phyloP scores from a whole-genome alignment of 2,113 vertebrate genomes.

The Myrmophylax atrothorax region DNA sequence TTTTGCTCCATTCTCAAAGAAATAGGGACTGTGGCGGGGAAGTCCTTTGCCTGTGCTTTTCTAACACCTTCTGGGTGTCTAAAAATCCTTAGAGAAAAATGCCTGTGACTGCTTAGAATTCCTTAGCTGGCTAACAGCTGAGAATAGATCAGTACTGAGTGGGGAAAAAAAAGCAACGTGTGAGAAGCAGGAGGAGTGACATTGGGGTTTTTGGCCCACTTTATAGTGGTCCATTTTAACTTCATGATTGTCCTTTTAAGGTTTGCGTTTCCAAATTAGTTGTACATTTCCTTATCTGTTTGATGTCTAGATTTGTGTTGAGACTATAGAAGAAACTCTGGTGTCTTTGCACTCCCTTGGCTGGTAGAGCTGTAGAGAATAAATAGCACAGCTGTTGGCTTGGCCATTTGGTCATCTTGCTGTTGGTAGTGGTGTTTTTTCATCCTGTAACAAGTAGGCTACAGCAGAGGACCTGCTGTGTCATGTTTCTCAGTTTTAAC shows the following conservation, averaged over 20 bases:
- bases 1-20: not conserved
- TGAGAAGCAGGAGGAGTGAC: not conserved
- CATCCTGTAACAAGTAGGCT: not conserved
- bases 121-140: not conserved
- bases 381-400: not conserved
- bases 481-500: not conserved
- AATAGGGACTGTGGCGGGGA: not conserved
- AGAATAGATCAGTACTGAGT: not conserved
- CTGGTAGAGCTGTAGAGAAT: not conserved
- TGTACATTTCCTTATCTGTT: not conserved
- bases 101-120: not conserved
- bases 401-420: slow-evolving; percentile 31
- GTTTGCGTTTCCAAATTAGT: not conserved
- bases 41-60: not conserved
- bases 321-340: not conserved
- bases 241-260: not conserved
- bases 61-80: not conserved
- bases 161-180: not conserved
- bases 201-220: not conserved
- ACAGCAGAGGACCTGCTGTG: not conserved
- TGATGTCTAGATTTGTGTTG: not conserved
- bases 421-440: not conserved
- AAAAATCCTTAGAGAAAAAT: not conserved
- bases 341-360: not conserved
- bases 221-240: not conserved